Conservation (phyloP, 2,797 vertebrate species). For the Lacerta bilineata region DNA sequence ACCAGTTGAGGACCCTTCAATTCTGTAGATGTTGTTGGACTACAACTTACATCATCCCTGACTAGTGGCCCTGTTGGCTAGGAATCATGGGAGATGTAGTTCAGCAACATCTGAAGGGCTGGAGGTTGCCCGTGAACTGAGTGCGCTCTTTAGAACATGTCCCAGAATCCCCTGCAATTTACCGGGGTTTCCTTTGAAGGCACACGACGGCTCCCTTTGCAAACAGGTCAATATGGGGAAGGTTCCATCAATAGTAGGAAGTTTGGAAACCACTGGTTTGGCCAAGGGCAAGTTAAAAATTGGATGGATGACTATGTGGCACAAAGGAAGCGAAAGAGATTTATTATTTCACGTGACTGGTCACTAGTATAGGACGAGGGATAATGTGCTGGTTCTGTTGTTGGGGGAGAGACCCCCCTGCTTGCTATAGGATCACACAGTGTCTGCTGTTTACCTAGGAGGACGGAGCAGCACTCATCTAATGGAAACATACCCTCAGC, state of each 20-base stretch:
- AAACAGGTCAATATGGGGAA: not conserved
- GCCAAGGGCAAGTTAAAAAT: not conserved
- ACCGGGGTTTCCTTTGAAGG: not conserved
- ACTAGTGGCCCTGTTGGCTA: too few relatives aligned
- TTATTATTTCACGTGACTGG: not conserved
- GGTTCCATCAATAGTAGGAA: not conserved
- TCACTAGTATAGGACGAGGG: not conserved
- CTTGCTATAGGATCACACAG: constrained; percentile 22
- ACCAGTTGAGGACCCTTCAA: too few relatives aligned
- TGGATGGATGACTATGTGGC: not conserved
- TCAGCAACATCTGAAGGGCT: not conserved
- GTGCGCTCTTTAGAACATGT: not conserved
- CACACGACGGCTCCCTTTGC: too few relatives aligned
- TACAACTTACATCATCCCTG: too few relatives aligned
- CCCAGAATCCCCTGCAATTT: not conserved
- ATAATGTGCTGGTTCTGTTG: not conserved
- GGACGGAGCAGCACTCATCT: constrained; percentile 24
- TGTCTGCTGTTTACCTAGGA: constrained; percentile 50
- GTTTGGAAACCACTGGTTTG: not conserved
- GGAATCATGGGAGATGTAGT: too few relatives aligned
- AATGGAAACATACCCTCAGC: constrained; percentile 38
- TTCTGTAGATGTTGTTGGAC: too few relatives aligned
- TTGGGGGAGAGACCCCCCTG: not conserved
- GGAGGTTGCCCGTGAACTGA: not conserved
- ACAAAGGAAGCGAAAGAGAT: not conserved